Evolutionary conservation across 1,140 invertebrate genomes (phyloP).

Genomic region (Macrobrachium rosenbergii): DNA sequence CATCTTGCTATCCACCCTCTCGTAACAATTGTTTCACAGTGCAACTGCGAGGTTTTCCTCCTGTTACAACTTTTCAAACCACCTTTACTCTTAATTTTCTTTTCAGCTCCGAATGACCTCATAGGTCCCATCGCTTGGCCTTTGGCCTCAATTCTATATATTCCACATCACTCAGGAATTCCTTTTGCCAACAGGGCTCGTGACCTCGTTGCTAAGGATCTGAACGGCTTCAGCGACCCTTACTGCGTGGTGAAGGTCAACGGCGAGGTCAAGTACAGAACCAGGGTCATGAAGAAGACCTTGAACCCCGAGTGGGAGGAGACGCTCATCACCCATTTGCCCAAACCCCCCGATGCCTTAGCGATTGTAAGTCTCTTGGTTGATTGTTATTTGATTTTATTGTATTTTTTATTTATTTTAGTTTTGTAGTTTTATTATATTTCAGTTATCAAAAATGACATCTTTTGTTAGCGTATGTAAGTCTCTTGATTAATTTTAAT

Average conservation of each 20-base stretch:
- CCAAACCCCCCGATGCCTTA: slow-evolving; percentile 70
- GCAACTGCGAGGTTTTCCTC: too few species aligned
- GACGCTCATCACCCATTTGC: slow-evolving; percentile 73
- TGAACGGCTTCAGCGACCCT: slow-evolving; percentile 75
- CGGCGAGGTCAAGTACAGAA: slow-evolving; percentile 74
- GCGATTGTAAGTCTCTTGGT: slow-evolving; percentile 70
- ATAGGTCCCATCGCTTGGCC: too few species aligned
- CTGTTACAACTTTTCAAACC: too few species aligned
- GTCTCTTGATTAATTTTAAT: too few species aligned
- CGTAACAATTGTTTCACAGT: too few species aligned
- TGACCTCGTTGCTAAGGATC: slow-evolving; percentile 71
- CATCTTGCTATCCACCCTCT: too few species aligned
- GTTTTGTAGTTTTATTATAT: background rate
- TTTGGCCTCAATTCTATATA: too few species aligned
- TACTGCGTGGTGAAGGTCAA: slow-evolving; percentile 74
- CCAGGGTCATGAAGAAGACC: slow-evolving; percentile 75
- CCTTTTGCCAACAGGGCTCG: slow-evolving; percentile 67
- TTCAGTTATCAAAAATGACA: background rate
- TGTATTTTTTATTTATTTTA: background rate
- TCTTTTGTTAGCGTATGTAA: too few species aligned
- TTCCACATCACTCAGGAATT: too few species aligned
- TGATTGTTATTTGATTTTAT: background rate
- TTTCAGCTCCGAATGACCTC: too few species aligned
- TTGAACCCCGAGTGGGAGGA: slow-evolving; percentile 76
- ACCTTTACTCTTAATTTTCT: too few species aligned